Base-by-base conservation (phyloP, 2,113 vertebrate species). In the Vanacampus margaritifer region DNA sequence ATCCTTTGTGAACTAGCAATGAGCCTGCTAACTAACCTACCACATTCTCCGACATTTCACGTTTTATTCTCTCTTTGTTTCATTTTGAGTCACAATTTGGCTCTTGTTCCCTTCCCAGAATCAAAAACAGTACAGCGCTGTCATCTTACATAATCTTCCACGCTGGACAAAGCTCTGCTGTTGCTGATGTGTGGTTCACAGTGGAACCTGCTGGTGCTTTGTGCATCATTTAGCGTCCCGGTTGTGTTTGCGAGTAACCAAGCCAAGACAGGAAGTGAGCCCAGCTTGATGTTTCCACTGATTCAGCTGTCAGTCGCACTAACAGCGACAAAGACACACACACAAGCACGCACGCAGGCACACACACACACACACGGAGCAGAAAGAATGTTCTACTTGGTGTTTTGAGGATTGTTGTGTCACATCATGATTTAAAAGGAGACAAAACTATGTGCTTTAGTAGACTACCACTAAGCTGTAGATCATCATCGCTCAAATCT, bases 231-330 rank as follows among this genome's bases (percentile, higher is more conserved):
- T 58, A 39, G 53, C 28, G 58, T 75, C 41, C 67, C 51, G 45
- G 26, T 35, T 72, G 36, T 63, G 68, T 24, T 57, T 57, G 54
- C 16, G 54, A 26, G 54, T 57, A 57, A 57, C 54, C 14, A 64
- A 65, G 60, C 58, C 28, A 46, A 73, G 24, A 64, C 61, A 39
- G 56, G 60, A 68, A 41, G 48, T 67, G 62, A 51, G 63, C 41
- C 68, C n/a, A 53, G 61, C 32, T 51, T 71, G 65, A 77, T 72
- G 59, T 69, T 67, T 65, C 68, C 58, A 56, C 58, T 67, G 58
- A 73, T 72, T 71, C 59, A n/a, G 50, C 60, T 80, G 69, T 68
- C 71, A 70, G 67, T 36, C 23, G n/a, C 48, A 23, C 21, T 51
- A 21, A 51, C 19, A n/a, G 48, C 7, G 48, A 21, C 8, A 50